A percentile compares a stretch with the other conserved stretches of the same genome.
Evolutionary conservation across 2,113 vertebrate species (phyloP).

Genomic region (Gnathonemus longibarbis): DNA sequence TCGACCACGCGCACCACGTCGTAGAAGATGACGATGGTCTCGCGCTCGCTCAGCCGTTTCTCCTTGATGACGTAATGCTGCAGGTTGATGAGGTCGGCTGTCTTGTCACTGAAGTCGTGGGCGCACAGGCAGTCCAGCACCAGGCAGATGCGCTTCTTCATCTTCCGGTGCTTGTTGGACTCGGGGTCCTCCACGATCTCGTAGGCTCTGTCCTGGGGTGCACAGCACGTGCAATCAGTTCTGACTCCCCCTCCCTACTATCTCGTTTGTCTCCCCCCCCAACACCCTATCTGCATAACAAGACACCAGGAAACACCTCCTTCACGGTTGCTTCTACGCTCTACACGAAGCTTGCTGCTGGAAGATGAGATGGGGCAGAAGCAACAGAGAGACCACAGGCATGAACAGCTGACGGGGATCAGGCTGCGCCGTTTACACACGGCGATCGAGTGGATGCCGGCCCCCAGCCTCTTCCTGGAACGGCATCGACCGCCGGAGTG

Average conservation of each 20-base stretch:
- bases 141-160: conserved; percentile 94
- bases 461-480: neutral
- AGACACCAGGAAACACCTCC: neutral
- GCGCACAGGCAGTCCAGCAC: conserved; percentile 96
- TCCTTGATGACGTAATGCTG: conserved; percentile 99
- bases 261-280: neutral
- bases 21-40: conserved; percentile 95
- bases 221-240: neutral
- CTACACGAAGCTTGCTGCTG: neutral
- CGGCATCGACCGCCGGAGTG: neutral
- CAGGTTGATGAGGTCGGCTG: conserved; percentile 93
- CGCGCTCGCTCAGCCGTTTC: conserved; percentile 88
- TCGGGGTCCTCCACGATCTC: conserved; percentile 85
- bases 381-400: neutral
- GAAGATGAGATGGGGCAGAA: neutral
- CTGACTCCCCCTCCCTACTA: neutral
- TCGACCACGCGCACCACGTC: conserved; percentile 97
- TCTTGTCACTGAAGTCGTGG: conserved; percentile 95
- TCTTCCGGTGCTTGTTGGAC: conserved; percentile 78
- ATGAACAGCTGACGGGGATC: neutral
- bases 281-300: neutral
- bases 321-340: neutral
- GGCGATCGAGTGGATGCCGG: neutral
- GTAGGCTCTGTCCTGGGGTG: conserved; percentile 79
- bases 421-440: neutral